Evolutionary conservation across 23 tunicate genomes (phyloP), one percentile per base, ranked within the genome.

Genomic region (Oikopleura dioica): DNA sequence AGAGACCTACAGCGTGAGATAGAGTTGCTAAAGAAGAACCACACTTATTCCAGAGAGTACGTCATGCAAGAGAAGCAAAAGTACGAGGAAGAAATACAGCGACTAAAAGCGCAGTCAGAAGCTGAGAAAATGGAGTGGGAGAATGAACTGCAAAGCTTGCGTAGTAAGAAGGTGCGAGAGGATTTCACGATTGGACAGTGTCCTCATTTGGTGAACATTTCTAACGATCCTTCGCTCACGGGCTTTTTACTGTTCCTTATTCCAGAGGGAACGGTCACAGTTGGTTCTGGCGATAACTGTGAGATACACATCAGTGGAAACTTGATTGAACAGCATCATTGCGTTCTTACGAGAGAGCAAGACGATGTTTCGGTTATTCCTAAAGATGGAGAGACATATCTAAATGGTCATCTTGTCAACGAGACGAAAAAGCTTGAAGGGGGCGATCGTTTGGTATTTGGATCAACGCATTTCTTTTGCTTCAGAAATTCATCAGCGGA

Each of bases 1-100:
- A 77, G 81, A 69, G 72, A 63, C 4, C 33, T 63, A 24, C 72
- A 63, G 33, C 16, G 5, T 12, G 72, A 63, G 26, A 63, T 63
- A 12, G 72, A 63, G 5, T 2, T 63, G 30, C 29, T 63, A 16
- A 24, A 31, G 26, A 63, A 63, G 26, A 16, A 31, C 26, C 33
- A 63, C 33, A 16, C 72, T 28, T 12, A 12, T 31, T 23, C 4
- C 72, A 23, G 72, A 2, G 72, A 63, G 26, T 12, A 63, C 16
- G 72, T 63, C 4, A 24, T 16, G 32, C 32, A 2, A 4, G 72
- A 63, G 33, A 23, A 63, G 33, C 32, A 23, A 2, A 31, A 63
- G 33, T 12, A 12, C 5, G 72, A 63, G 33, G 33, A 4, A 2
- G 72, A 63, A 63, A 63, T 63, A 2, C 30, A 4, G 2, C 30